phyloP scores from a whole-genome alignment of 2,888 invertebrate genomes.

The Epistrophe eligans region DNA sequence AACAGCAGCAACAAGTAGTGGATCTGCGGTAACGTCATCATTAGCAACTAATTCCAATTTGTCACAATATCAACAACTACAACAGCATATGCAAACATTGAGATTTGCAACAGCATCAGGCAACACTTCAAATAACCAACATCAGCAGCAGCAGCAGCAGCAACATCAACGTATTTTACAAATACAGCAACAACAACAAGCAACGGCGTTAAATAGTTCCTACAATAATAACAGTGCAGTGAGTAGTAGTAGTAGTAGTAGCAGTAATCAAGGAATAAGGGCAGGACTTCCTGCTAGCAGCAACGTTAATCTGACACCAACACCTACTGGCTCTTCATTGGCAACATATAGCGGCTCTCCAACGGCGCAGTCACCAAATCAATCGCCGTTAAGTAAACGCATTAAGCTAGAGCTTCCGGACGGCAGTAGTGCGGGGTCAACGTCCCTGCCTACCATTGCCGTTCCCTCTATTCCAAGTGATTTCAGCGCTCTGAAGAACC shows the following conservation, averaged over 20 bases:
- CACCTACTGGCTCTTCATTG: constrained; percentile 51
- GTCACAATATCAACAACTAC: constrained; percentile 77
- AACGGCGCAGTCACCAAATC: constrained; percentile 63
- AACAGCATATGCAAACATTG: constrained; percentile 77
- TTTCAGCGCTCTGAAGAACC: constrained; percentile 86
- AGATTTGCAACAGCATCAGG: constrained; percentile 55
- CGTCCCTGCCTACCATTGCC: constrained; percentile 72
- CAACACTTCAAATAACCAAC: constrained; percentile 52
- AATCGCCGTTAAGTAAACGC: constrained; percentile 73
- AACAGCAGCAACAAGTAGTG: constrained; percentile 74
- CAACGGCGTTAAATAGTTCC: constrained; percentile 73
- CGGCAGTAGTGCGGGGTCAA: constrained; percentile 70
- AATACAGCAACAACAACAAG: constrained; percentile 55
- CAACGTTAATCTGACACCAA: constrained; percentile 54
- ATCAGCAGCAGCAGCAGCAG: constrained; percentile 75
- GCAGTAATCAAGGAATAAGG: constrained; percentile 1
- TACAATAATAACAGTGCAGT: constrained; percentile 72
- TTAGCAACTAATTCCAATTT: constrained; percentile 74
- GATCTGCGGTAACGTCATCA: constrained; percentile 78
- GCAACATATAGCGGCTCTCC: constrained; percentile 50
- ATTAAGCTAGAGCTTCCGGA: constrained; percentile 73
- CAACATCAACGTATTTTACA: constrained; percentile 77
- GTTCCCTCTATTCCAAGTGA: constrained; percentile 79
- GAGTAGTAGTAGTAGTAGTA: constrained; percentile 18
- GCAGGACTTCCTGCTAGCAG: constrained; percentile 29